Evolutionary conservation across 2,797 vertebrate genomes (phyloP).

Genomic region (Varecia variegata): DNA sequence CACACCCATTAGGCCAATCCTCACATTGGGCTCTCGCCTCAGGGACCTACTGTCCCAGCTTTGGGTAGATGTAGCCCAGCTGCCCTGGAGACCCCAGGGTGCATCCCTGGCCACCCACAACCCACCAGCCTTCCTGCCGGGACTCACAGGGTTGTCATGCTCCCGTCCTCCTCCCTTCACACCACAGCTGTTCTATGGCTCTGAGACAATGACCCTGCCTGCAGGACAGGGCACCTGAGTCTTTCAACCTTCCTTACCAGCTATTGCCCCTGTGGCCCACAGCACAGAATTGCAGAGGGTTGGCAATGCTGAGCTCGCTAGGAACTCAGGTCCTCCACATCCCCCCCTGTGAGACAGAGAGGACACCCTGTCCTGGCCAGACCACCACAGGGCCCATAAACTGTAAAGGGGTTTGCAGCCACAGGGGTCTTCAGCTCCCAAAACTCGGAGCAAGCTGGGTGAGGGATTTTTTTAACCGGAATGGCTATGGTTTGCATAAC

Average conservation of each 20-base stretch:
- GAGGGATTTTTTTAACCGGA: conserved; percentile 31
- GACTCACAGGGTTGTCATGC: not conserved
- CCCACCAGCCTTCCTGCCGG: not conserved
- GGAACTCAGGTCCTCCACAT: not conserved
- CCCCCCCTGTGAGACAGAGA: not conserved
- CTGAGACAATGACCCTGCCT: not conserved
- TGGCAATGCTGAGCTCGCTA: not conserved
- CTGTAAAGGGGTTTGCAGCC: not conserved
- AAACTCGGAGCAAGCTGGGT: not conserved
- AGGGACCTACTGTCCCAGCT: not conserved
- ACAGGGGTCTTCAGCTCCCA: not conserved
- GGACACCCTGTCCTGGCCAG: not conserved
- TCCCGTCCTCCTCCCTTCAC: not conserved
- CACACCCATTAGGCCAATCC: not conserved
- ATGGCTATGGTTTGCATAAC: conserved; percentile 68
- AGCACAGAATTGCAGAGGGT: not conserved
- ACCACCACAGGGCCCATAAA: not conserved
- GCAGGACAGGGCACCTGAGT: not conserved
- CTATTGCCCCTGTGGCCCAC: not conserved
- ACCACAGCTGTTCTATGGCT: not conserved
- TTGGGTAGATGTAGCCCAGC: not conserved
- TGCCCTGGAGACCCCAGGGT: not conserved
- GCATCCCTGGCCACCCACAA: not conserved
- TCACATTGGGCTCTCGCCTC: not conserved
- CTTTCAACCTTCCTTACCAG: not conserved